Evolutionary conservation across 1,140 invertebrate species (phyloP), one percentile per base, ranked within the genome.

Genomic region (Ooceraea biroi): DNA sequence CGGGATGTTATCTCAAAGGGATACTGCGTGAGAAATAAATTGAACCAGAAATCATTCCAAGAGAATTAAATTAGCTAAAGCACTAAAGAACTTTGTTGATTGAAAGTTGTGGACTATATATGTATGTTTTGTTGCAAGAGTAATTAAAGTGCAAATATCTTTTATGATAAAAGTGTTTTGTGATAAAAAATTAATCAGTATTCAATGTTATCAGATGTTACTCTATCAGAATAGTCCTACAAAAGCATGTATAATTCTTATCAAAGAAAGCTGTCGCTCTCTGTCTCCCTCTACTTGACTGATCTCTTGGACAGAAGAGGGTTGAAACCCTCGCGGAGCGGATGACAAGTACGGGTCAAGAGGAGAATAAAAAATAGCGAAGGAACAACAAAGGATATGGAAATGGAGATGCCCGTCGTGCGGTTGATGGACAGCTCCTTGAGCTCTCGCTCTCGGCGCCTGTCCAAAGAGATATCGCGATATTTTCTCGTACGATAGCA

Each of bases 331-430:
- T 3, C 3, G 25, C 27, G 19, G 19, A 30, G 0, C 12, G 44
- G 4, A 65, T 4, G 27, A 48, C 41, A 50, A 65, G 12, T 22
- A 12, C 12, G 27, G 58, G 44, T 50, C 58, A 66, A 77, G 27
- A 66, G 12, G 12, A 8, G 19, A 27, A 77, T 66, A 66, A 77
- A 77, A 77, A 52, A 77, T 77, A 77, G 25, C 60, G n/a, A 52
- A 77, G 44, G 1, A 65, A 27, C 27, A 77, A 77, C 73, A 52
- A 77, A 66, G 19, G 27, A 77, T 77, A 77, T 77, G 60, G 27
- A 77, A 66, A 77, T 77, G 19, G 44, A 77, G 27, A 52, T 41
- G 12, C 44, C 12, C 44, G 44, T 50, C 25, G n/a, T 22, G n/a
- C 11, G n/a, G 19, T 65, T 77, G 60, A 77, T 77, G 27, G 60